A percentile compares a stretch with the other conserved stretches of the same genome.
Evolutionary conservation across 2,888 invertebrate species (phyloP).

Genomic region (Miltochrista miniata): DNA sequence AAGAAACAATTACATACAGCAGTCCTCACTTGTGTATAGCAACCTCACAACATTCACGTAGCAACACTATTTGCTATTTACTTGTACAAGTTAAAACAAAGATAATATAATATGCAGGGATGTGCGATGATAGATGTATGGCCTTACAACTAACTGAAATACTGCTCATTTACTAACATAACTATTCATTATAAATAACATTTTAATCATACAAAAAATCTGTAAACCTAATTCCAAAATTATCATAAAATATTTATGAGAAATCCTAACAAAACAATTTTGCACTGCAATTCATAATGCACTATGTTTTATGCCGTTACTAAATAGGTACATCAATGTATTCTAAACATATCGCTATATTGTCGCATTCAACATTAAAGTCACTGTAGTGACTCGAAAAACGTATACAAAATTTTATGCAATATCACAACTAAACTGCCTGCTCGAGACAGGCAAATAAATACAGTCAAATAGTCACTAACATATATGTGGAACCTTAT

Average conservation of each 20-base stretch:
- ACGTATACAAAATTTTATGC: conserved; percentile 81
- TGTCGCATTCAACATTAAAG: conserved; percentile 74
- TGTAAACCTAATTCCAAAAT: conserved; percentile 37
- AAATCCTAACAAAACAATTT: conserved; percentile 43
- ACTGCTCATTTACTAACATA: conserved; percentile 71
- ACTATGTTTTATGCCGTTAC: conserved; percentile 50
- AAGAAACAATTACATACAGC: conserved; percentile 73
- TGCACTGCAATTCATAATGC: conserved; percentile 17
- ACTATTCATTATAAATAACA: conserved; percentile 64
- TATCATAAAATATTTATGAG: conserved; percentile 54
- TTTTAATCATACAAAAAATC: conserved; percentile 39
- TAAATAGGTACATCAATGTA: conserved; percentile 46
- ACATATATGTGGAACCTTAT: conserved; percentile 25
- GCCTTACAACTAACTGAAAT: conserved; percentile 69
- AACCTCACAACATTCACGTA: conserved; percentile 52
- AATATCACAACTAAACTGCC: conserved; percentile 82
- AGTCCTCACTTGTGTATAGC: conserved; percentile 61
- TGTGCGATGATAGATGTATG: conserved; percentile 40
- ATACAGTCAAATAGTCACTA: conserved; percentile 49
- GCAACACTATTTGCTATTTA: conserved; percentile 41
- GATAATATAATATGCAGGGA: conserved; percentile 39
- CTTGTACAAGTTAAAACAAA: conserved; percentile 40
- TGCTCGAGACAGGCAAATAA: conserved; percentile 63
- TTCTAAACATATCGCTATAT: conserved; percentile 59
- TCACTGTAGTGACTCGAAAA: conserved; percentile 74